Evolutionary conservation across 1,140 invertebrate genomes (phyloP).

Genomic region (Penaeus chinensis): DNA sequence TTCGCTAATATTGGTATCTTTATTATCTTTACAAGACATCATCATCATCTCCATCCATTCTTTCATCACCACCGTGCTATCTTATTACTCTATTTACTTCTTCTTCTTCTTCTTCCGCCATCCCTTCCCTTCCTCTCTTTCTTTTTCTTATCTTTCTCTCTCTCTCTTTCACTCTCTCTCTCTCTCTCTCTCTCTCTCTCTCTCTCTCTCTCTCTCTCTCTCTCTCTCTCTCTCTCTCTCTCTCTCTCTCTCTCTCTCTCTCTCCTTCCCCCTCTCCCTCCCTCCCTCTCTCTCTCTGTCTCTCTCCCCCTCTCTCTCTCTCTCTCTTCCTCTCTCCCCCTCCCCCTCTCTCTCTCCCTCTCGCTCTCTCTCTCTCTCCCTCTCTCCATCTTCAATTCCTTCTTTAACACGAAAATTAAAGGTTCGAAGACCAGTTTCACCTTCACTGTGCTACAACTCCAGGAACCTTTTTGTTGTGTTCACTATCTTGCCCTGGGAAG

Average conservation of each 20-base stretch:
- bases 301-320: not conserved
- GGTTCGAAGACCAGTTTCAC: too few relatives aligned
- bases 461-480: too few relatives aligned
- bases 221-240: conserved; percentile 15
- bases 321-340: not conserved
- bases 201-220: conserved; percentile 6
- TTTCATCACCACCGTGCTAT: too few relatives aligned
- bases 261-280: conserved; percentile 13
- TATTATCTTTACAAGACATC: too few relatives aligned
- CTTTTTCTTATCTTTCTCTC: not conserved
- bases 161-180: not conserved
- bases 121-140: too few relatives aligned
- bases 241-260: not conserved
- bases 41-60: too few relatives aligned
- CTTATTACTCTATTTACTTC: too few relatives aligned
- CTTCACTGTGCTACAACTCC: too few relatives aligned
- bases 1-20: too few relatives aligned
- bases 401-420: not conserved
- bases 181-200: too few relatives aligned
- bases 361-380: not conserved
- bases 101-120: too few relatives aligned
- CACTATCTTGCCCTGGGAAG: too few relatives aligned
- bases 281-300: conserved; percentile 1
- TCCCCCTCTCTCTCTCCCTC: not conserved
- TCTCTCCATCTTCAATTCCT: not conserved